Conservation (phyloP, 2,888 invertebrate genomes). For the Unio delphinus region DNA sequence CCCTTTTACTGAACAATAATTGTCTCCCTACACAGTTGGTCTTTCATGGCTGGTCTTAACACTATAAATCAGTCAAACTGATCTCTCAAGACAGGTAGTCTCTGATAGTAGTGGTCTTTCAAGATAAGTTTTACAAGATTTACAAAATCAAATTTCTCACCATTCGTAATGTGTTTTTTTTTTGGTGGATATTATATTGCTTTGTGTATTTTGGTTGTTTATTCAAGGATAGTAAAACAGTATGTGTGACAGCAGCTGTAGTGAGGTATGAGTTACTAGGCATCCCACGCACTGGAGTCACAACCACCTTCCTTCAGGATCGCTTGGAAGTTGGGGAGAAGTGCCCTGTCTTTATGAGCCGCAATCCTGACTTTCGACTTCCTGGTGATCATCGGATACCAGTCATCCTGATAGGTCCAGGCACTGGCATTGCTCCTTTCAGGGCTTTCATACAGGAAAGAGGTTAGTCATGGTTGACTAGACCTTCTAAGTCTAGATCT, state of each 20-base stretch:
- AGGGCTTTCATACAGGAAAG: slow-evolving; percentile 83
- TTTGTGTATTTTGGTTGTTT: not conserved
- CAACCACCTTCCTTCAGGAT: slow-evolving; percentile 51
- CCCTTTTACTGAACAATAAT: no score
- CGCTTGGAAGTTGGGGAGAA: slow-evolving; percentile 26
- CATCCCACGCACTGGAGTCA: slow-evolving; percentile 41
- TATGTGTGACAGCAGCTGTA: slow-evolving; percentile 51
- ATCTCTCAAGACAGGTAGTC: no score
- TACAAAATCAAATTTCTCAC: not conserved
- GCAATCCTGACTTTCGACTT: slow-evolving; percentile 54
- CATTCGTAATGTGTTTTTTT: not conserved
- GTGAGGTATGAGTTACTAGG: slow-evolving; percentile 41
- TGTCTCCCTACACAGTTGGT: no score
- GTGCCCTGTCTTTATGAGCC: slow-evolving; percentile 55
- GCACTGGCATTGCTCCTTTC: slow-evolving; percentile 96
- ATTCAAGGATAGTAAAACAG: slow-evolving; percentile 32
- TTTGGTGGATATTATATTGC: no score
- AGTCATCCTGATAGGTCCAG: slow-evolving; percentile 92
- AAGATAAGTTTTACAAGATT: no score
- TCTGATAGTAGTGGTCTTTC: no score
- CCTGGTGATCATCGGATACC: slow-evolving; percentile 72
- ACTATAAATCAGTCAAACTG: no score
- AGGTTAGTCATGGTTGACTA: slow-evolving; percentile 43
- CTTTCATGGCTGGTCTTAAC: no score
- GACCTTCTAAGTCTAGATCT: no score